These are phyloP conservation scores for Plebejus melissa DNA, from an alignment of 2,888 invertebrate genomes.

Conservation along the genomic window DNA sequence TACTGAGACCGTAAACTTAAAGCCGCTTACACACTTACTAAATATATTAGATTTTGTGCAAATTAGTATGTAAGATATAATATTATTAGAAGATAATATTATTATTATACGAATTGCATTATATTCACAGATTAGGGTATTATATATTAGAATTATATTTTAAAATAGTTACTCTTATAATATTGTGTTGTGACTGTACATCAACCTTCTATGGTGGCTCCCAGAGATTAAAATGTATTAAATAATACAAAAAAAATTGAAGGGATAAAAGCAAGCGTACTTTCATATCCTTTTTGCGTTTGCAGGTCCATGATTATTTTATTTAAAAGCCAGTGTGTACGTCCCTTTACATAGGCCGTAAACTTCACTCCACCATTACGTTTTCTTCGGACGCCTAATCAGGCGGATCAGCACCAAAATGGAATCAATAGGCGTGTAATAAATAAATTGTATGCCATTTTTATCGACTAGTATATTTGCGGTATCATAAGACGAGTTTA, in stretches of 20 bases:
- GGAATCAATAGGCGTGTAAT: slow-evolving; percentile 28
- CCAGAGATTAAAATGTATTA: no score
- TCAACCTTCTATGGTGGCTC: no score
- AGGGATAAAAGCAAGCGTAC: not conserved
- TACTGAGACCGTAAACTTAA: not conserved
- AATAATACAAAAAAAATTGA: no score
- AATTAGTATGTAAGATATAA: no score
- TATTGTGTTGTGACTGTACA: no score
- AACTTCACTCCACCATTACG: slow-evolving; percentile 5
- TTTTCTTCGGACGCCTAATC: slow-evolving; percentile 5
- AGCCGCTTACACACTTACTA: not conserved
- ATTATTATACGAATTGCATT: no score
- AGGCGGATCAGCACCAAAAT: slow-evolving; percentile 14
- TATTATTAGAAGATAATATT: no score
- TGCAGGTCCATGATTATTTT: not conserved
- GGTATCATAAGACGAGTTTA: slow-evolving; percentile 31
- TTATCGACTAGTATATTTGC: slow-evolving; percentile 29
- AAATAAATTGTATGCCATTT: slow-evolving; percentile 31
- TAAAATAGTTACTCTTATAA: no score
- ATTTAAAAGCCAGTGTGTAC: not conserved
- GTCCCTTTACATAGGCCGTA: not conserved
- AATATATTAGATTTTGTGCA: not conserved
- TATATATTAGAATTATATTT: no score
- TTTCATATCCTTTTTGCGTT: not conserved
- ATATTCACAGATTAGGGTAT: no score